These are phyloP conservation scores for Phrynocephalus guinanensis DNA, from an alignment of 2,797 vertebrate species.

Conservation along the genomic window DNA sequence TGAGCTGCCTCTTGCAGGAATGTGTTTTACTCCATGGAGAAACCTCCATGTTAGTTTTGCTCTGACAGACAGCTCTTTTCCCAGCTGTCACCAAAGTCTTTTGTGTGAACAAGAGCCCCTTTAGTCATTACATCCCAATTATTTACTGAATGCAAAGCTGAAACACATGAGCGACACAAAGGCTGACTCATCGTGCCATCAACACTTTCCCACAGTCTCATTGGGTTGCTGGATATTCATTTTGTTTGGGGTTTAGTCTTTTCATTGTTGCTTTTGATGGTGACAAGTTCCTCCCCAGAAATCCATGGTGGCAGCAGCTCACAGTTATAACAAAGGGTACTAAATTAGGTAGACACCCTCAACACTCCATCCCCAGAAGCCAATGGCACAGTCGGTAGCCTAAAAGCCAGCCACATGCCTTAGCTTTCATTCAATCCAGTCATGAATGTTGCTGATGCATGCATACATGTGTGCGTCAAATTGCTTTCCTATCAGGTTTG, in stretches of 20 bases:
- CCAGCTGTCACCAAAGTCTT: conserved; percentile 50
- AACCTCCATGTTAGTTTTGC: conserved; percentile 56
- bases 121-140: conserved; percentile 30
- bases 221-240: neutral
- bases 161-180: neutral
- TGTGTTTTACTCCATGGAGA: conserved; percentile 44
- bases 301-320: conserved; percentile 10
- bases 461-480: neutral
- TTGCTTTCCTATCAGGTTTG: neutral
- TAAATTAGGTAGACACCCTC: conserved; percentile 78
- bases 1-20: conserved; percentile 33
- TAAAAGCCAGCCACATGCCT: conserved; percentile 28
- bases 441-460: neutral
- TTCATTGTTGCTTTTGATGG: too few species aligned
- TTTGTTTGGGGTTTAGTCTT: too few species aligned
- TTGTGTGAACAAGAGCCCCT: conserved; percentile 42
- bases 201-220: conserved; percentile 47
- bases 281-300: neutral
- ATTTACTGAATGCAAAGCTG: conserved; percentile 51
- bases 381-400: conserved; percentile 42
- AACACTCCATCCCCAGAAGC: conserved; percentile 62
- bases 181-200: conserved; percentile 67
- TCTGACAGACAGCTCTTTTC: conserved; percentile 54
- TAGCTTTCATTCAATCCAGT: conserved; percentile 41
- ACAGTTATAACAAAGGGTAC: conserved; percentile 50